phyloP scores from a whole-genome alignment of 2,113 vertebrate genomes.

The Campylorhamphus procurvoides region DNA sequence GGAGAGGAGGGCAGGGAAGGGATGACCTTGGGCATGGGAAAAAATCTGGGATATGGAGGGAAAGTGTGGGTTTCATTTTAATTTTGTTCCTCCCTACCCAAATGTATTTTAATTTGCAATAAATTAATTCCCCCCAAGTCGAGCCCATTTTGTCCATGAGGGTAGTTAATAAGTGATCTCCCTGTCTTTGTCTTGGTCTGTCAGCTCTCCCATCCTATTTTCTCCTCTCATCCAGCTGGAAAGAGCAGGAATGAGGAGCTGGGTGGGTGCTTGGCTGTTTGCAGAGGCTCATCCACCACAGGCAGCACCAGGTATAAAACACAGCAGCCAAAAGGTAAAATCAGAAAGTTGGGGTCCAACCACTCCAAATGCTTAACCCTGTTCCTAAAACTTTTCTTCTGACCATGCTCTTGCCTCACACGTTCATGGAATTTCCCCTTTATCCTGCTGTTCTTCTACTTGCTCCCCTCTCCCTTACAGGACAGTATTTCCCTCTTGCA shows the following conservation, averaged over 20 bases:
- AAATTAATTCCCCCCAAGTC: background rate
- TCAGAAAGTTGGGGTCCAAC: background rate
- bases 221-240: background rate
- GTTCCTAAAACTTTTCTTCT: background rate
- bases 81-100: background rate
- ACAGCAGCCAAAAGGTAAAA: background rate
- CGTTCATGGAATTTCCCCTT: background rate
- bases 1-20: fast-evolving
- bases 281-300: background rate
- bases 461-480: background rate
- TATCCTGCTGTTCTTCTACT: background rate
- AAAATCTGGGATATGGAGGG: background rate
- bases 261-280: background rate
- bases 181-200: background rate
- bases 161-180: background rate
- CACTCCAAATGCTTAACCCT: background rate
- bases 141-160: background rate
- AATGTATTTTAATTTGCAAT: background rate
- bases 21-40: fast-evolving
- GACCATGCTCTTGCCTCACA: background rate
- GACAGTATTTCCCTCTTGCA: background rate
- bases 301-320: background rate
- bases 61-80: background rate
- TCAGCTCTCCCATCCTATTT: background rate
- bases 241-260: background rate